phyloP scores from a whole-genome alignment of 2,888 invertebrate species.

The Agrenia bidenticulata region DNA sequence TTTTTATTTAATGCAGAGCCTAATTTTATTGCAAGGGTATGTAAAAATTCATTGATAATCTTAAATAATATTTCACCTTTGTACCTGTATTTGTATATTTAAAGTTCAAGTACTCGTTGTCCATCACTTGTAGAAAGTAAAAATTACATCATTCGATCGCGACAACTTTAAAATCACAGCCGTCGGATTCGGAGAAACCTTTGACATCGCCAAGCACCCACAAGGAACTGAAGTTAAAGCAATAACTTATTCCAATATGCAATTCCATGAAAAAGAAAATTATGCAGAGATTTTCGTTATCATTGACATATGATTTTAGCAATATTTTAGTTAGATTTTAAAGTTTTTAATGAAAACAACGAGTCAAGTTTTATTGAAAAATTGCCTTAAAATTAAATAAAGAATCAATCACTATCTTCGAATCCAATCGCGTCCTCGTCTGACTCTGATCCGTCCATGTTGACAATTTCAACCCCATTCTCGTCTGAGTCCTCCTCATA shows the following conservation, averaged over 20 bases:
- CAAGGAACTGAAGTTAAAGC: slow-evolving; percentile 99
- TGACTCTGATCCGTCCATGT: neutral
- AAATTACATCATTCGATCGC: slow-evolving; percentile 81
- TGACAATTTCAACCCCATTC: slow-evolving; percentile 12
- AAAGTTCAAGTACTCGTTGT: slow-evolving; percentile 11
- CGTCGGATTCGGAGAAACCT: slow-evolving; percentile 84
- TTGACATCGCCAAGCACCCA: slow-evolving; percentile 87
- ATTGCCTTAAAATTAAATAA: neutral
- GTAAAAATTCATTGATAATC: too few species aligned
- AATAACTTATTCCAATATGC: slow-evolving; percentile 99
- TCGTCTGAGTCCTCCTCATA: slow-evolving; percentile 6
- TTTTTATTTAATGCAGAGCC: slow-evolving; percentile 92
- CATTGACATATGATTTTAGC: slow-evolving; percentile 77
- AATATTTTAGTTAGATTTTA: neutral
- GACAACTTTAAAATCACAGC: slow-evolving; percentile 78
- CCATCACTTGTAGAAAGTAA: slow-evolving; percentile 68
- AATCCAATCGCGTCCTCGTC: slow-evolving; percentile 20
- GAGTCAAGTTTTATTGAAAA: too few species aligned
- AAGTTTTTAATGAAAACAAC: neutral
- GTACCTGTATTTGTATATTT: neutral
- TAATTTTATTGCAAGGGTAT: slow-evolving; percentile 70
- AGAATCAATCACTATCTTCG: slow-evolving; percentile 16
- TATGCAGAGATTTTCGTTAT: slow-evolving; percentile 90
- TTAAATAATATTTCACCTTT: neutral
- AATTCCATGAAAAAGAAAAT: slow-evolving; percentile 69